Evolutionary conservation across 2,797 vertebrate genomes (phyloP), one percentile per base, ranked within the genome.

Genomic region (Telmatherina bonti): DNA sequence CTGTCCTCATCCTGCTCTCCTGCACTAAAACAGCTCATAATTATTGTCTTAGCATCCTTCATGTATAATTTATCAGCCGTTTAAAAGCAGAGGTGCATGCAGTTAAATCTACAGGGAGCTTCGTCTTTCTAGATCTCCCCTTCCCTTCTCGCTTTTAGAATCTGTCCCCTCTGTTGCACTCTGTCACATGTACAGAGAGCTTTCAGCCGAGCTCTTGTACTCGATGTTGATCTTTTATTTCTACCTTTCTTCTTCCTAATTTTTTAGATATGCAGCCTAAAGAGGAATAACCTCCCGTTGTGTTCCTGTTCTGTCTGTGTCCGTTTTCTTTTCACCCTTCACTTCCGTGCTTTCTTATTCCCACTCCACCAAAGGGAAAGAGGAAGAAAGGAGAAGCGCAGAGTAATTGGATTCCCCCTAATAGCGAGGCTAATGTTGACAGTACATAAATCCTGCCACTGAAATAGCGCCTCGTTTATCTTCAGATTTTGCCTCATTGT

Each of bases 371-470:
- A 72, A 79, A 78, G 83, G 87, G 85, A 87, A 81, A 73, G 62
- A 78, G 84, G 78, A 85, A 70, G 79, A 78, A 78, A 84, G 80
- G 82, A 90, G 91, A 93, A 93, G 91, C 89, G 78, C 89, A 83
- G 86, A 92, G 90, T 93, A 94, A 94, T 93, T 94, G 92, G 86
- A 88, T 93, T 92, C 92, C 87, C 89, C 92, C 89, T 94, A 93
- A 94, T 94, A 93, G 92, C 92, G 87, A 91, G 90, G 93, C 89
- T 94, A 94, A 94, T 94, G 92, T 94, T 95, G 93, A 95, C 93
- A 93, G 92, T 94, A 93, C 93, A 95, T 94, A 94, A 94, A 94
- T 94, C 94, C 93, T 91, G 85, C 90, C 90, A 88, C 92, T 90
- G 92, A 94, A 94, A 94, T 93, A 93, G 93, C 67, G 85, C 89